A percentile compares a stretch with the other conserved stretches of the same genome.
Conservation (phyloP, 1,140 invertebrate genomes). For the Gryllus bimaculatus region DNA sequence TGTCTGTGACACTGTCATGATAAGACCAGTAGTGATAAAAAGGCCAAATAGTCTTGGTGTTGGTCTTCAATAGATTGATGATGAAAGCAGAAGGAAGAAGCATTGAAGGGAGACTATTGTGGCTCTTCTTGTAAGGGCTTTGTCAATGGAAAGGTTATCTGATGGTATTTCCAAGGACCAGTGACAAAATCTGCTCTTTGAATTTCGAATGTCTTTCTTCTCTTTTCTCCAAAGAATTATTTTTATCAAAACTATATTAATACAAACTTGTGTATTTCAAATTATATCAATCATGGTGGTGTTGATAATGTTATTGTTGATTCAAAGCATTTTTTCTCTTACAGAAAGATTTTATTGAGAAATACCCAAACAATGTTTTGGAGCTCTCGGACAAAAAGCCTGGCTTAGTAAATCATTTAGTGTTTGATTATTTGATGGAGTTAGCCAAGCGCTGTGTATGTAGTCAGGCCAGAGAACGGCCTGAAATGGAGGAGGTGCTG, state of each 20-base stretch:
- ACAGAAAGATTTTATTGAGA: constrained; percentile 52
- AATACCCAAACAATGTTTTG: constrained; percentile 33
- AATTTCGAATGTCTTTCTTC: not conserved
- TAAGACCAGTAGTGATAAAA: not conserved
- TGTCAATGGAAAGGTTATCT: no score
- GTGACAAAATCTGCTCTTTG: not conserved
- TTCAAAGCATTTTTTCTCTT: constrained; percentile 27
- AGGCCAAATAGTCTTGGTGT: not conserved
- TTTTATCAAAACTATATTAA: not conserved
- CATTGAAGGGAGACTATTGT: no score
- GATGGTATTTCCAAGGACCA: not conserved
- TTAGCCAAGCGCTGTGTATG: constrained; percentile 50
- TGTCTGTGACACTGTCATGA: not conserved
- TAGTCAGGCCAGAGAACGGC: constrained; percentile 44
- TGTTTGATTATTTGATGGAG: constrained; percentile 44
- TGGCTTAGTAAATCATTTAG: constrained; percentile 37
- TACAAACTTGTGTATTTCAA: constrained; percentile 21
- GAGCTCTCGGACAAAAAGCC: constrained; percentile 43
- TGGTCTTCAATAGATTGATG: not conserved
- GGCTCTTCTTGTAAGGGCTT: no score
- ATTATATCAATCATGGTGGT: not conserved
- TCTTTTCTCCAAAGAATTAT: not conserved
- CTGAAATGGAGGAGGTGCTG: constrained; percentile 52
- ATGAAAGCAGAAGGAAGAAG: not conserved
- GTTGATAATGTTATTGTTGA: not conserved